These are phyloP conservation scores for Romanogobio albipinnatus DNA, from an alignment of 2,113 vertebrate genomes.

Conservation along the genomic window DNA sequence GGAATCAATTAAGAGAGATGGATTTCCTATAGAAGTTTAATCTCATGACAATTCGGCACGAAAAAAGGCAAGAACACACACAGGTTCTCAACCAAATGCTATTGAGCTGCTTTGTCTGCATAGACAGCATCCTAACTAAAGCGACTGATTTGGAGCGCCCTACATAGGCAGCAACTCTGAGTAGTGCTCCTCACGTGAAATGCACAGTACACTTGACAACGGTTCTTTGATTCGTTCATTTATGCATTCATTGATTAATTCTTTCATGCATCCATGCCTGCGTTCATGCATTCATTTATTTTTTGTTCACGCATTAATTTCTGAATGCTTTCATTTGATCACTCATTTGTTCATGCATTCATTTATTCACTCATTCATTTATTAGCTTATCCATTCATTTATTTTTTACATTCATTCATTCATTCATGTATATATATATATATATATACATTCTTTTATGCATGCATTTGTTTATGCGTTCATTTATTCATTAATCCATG, in stretches of 20 bases:
- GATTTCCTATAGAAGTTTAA: constrained; percentile 57
- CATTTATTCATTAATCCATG: too few species aligned
- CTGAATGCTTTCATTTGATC: neutral
- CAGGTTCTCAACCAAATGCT: neutral
- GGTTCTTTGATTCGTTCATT: neutral
- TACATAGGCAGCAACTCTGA: neutral
- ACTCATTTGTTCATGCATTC: neutral
- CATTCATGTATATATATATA: too few species aligned
- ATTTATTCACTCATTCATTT: too few species aligned
- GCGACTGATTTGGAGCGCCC: neutral
- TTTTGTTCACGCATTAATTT: neutral
- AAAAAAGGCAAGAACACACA: neutral
- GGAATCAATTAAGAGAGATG: constrained; percentile 57
- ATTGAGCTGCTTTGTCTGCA: neutral
- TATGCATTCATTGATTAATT: neutral
- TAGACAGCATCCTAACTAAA: neutral
- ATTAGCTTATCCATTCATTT: too few species aligned
- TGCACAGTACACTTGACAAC: neutral
- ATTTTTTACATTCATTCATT: too few species aligned
- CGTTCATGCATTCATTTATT: neutral
- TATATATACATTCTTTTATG: too few species aligned
- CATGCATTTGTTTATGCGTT: too few species aligned
- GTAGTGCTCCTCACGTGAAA: neutral
- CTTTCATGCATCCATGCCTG: neutral
- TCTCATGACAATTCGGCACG: constrained; percentile 52